Base-by-base conservation (phyloP, 2,888 invertebrate genomes). In the Sphaeridia pumilis region DNA sequence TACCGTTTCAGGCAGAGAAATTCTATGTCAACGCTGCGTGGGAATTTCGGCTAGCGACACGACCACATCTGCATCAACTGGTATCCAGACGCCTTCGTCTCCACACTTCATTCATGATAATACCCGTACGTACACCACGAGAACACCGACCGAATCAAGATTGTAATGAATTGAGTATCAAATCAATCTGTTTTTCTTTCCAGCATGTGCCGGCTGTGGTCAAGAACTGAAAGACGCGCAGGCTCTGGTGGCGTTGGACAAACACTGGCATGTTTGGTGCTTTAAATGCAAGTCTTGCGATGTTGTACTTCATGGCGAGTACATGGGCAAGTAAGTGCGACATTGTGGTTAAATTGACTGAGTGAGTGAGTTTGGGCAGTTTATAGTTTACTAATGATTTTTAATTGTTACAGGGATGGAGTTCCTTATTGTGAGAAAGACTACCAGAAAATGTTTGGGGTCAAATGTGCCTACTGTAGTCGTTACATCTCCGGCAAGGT, bases 191-290 rank as follows among this genome's bases (percentile, higher is more conserved):
- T 21, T 14, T 53, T 22, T 36, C 24, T 46, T 35, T 50, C 4
- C 38, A 65, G 65, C 65, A 31, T 65, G 65, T 51, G 59, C 58
- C 46, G 65, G 65, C 38, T 65, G 65, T 55, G 63, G 61, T 35
- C 59, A 63, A 50, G 63, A 65, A 36, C 41, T 65, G 49, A 52
- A 63, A 46, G 90, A 92, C 72, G 93, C 93, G 49, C 93, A 94
- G 73, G 92, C 93, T 49, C 75, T 94, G 67, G 87, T 93, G 58
- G 94, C 94, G 20, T 74, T 94, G 65, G 93, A 93, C 70, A 82
- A 88, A 58, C 92, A 92, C 69, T 94, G 93, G 93, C 94, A 94
- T 75, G 87, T 94, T 66, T 87, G 87, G 84, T 95, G 94, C 75
- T 90, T 90, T 77, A 84, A 87, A 72, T 95, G 94, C 74, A 84